A percentile compares a stretch with the other conserved stretches of the same genome.
phyloP scores from a whole-genome alignment of 2,113 vertebrate species.

The Ciconia maguari region DNA sequence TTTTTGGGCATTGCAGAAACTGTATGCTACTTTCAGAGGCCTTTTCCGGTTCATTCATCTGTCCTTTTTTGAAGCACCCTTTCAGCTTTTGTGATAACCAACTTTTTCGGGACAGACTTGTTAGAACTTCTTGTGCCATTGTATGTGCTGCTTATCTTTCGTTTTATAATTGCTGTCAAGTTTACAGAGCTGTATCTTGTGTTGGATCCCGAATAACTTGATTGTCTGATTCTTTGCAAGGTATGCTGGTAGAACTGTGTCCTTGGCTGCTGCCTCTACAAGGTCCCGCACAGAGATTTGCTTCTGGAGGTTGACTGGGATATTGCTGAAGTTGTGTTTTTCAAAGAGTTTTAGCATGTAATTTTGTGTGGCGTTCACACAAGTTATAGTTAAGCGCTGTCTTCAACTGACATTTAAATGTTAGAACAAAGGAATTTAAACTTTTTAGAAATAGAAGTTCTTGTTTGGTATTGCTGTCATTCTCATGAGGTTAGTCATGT shows the following conservation, averaged over 20 bases:
- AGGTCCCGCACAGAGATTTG: background rate
- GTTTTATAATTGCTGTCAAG: background rate
- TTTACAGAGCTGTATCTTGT: background rate
- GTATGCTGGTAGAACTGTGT: background rate
- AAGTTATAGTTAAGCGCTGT: background rate
- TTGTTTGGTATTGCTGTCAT: background rate
- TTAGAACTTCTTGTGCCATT: background rate
- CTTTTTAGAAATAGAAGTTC: background rate
- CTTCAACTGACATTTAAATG: background rate
- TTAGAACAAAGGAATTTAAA: background rate
- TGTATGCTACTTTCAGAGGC: background rate
- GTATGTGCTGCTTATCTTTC: background rate
- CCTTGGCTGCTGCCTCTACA: background rate
- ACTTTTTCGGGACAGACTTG: background rate
- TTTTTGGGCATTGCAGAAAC: background rate
- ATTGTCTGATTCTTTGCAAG: background rate
- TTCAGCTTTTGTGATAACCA: background rate
- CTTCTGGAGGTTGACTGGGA: background rate
- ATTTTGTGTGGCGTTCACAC: background rate
- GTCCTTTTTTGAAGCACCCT: background rate
- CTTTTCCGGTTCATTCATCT: background rate
- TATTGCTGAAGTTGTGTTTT: background rate
- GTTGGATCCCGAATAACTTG: background rate
- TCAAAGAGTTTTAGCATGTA: background rate
- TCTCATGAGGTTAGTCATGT: background rate